phyloP scores from a whole-genome alignment of 1,140 invertebrate genomes.

The Drosophila obscura region DNA sequence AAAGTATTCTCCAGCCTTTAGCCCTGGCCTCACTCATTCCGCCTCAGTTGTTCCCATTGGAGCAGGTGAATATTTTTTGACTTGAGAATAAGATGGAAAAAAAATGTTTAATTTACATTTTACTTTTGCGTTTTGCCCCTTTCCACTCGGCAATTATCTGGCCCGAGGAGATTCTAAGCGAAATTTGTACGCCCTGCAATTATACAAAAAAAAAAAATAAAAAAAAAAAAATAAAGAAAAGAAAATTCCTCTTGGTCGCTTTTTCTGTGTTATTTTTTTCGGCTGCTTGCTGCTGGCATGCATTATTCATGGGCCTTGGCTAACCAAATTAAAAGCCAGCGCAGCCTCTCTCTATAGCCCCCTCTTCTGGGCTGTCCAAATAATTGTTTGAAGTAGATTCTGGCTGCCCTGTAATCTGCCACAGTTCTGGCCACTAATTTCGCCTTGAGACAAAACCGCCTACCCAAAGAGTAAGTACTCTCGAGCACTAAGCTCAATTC shows the following conservation, averaged over 20 bases:
- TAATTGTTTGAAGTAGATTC: slow-evolving; percentile 76
- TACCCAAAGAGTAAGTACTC: slow-evolving; percentile 40
- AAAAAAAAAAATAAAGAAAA: too few relatives aligned
- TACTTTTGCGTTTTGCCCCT: slow-evolving; percentile 18
- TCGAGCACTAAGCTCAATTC: slow-evolving; percentile 50
- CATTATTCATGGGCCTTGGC: slow-evolving; percentile 56
- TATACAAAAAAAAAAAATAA: slow-evolving; percentile 22
- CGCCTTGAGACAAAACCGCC: slow-evolving; percentile 70
- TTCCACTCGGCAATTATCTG: slow-evolving; percentile 40
- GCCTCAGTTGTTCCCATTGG: slow-evolving; percentile 1
- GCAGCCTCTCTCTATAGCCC: slow-evolving; percentile 8
- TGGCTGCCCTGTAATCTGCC: slow-evolving; percentile 73
- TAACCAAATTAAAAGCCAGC: slow-evolving; percentile 72
- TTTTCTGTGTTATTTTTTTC: slow-evolving; percentile 22
- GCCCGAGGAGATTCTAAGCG: slow-evolving; percentile 48
- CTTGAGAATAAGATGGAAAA: slow-evolving; percentile 27
- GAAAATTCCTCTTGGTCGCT: slow-evolving; percentile 33
- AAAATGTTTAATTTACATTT: slow-evolving; percentile 48
- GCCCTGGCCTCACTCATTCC: background rate
- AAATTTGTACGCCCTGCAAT: slow-evolving; percentile 50
- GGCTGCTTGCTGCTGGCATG: slow-evolving; percentile 10
- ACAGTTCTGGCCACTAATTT: slow-evolving; percentile 78
- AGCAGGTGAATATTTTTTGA: slow-evolving; percentile 37
- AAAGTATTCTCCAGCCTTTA: too few relatives aligned
- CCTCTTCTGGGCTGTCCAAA: slow-evolving; percentile 41